Conservation (phyloP, 1,140 invertebrate genomes). For the Hycleus cichorii region DNA sequence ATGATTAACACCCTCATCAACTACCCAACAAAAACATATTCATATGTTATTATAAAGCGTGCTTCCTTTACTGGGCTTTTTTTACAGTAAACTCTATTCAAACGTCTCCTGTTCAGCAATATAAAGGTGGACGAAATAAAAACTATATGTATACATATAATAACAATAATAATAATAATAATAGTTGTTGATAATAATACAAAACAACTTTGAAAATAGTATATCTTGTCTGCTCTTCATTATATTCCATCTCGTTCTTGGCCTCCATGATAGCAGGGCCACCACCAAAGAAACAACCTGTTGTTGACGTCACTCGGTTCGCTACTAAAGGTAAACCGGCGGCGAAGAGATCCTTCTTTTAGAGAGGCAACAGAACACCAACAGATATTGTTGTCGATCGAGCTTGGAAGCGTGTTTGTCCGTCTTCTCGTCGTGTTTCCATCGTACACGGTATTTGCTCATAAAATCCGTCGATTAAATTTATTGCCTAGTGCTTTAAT, state of each 20-base stretch:
- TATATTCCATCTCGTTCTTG: slow-evolving; percentile 7
- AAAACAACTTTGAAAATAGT: too few relatives aligned
- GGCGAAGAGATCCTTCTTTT: neutral
- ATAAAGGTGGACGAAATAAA: too few relatives aligned
- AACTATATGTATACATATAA: too few relatives aligned
- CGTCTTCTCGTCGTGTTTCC: neutral
- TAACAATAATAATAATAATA: too few relatives aligned
- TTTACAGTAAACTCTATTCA: too few relatives aligned
- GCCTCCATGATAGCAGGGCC: slow-evolving; percentile 18
- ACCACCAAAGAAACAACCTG: slow-evolving; percentile 18
- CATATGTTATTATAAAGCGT: too few relatives aligned
- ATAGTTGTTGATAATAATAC: too few relatives aligned
- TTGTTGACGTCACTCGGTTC: slow-evolving; percentile 18
- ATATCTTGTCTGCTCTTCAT: neutral
- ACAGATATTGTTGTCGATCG: neutral
- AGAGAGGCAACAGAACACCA: neutral
- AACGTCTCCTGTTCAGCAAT: too few relatives aligned
- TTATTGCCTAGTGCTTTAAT: neutral
- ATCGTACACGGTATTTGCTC: neutral
- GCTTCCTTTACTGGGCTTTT: too few relatives aligned
- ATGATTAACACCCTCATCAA: too few relatives aligned
- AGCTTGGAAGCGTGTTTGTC: too few relatives aligned
- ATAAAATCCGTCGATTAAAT: neutral
- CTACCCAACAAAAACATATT: too few relatives aligned
- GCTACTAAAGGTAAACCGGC: neutral